Conservation (phyloP, 2,797 vertebrate species). For the Helarctos malayanus region DNA sequence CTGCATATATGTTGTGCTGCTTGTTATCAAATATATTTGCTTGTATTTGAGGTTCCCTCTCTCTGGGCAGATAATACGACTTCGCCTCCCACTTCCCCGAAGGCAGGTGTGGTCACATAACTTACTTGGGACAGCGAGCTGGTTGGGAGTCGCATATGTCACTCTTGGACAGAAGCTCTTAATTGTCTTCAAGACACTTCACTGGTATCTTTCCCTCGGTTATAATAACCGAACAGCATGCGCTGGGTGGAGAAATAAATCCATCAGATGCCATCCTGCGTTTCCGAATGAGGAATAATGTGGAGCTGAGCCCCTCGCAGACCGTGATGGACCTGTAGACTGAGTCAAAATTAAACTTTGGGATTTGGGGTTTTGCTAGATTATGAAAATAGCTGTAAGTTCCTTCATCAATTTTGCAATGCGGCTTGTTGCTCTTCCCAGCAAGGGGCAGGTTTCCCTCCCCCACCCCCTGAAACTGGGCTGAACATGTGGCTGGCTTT, state of each 20-base stretch:
- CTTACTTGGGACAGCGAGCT: neutral
- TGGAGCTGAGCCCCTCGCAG: neutral
- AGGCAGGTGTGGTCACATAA: neutral
- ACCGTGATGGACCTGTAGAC: fast-evolving
- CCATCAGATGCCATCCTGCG: neutral
- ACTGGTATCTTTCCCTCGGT: neutral
- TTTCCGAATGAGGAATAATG: neutral
- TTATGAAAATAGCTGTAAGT: neutral
- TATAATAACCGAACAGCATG: neutral
- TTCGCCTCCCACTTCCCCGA: neutral
- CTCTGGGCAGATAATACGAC: neutral
- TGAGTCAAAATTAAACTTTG: neutral
- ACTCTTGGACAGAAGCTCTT: neutral
- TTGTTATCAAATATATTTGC: neutral
- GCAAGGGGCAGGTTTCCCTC: neutral
- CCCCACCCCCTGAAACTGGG: neutral
- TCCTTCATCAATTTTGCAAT: neutral
- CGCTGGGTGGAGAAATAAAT: fast-evolving
- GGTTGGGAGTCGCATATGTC: neutral
- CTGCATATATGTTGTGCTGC: fast-evolving
- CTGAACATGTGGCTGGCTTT: neutral
- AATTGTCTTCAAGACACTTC: neutral
- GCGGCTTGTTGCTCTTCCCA: neutral
- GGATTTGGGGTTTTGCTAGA: neutral
- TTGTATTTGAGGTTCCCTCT: neutral